Evolutionary conservation across 2,113 vertebrate genomes (phyloP).

Genomic region (Eretmochelys imbricata): DNA sequence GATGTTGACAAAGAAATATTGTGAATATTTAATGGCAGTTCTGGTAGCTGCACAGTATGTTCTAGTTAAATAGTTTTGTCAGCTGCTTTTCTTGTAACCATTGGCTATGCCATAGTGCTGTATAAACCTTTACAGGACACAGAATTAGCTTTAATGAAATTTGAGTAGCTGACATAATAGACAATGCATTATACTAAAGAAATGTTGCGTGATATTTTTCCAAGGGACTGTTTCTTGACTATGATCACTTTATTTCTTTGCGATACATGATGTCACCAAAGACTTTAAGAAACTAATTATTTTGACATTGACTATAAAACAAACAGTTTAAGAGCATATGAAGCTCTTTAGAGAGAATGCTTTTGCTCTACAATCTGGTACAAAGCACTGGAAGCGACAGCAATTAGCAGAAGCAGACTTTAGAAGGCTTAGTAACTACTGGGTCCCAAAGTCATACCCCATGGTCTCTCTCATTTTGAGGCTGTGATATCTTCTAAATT

Average conservation of each 20-base stretch:
- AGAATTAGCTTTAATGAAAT: slow-evolving; percentile 64
- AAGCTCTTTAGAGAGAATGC: neutral
- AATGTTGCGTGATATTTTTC: slow-evolving; percentile 68
- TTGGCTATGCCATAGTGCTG: slow-evolving; percentile 46
- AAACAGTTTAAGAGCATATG: slow-evolving; percentile 25
- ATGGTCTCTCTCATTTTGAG: slow-evolving; percentile 28
- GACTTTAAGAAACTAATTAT: slow-evolving; percentile 48
- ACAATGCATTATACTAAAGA: slow-evolving; percentile 53
- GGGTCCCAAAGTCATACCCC: neutral
- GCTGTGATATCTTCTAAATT: neutral
- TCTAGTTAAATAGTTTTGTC: slow-evolving; percentile 66
- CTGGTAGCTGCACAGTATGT: slow-evolving; percentile 52
- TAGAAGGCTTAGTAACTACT: neutral
- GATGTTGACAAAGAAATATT: slow-evolving; percentile 56
- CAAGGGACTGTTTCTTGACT: slow-evolving; percentile 35
- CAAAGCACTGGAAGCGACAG: neutral
- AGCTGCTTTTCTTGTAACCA: slow-evolving; percentile 69
- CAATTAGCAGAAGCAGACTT: neutral
- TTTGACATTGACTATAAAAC: slow-evolving; percentile 43
- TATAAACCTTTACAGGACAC: slow-evolving; percentile 57
- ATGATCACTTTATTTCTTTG: neutral
- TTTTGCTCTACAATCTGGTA: neutral
- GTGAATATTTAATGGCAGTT: slow-evolving; percentile 65
- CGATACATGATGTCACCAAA: slow-evolving; percentile 36
- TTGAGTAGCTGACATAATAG: slow-evolving; percentile 67